phyloP scores from a whole-genome alignment of 1,140 invertebrate species.

The Argopecten irradians region DNA sequence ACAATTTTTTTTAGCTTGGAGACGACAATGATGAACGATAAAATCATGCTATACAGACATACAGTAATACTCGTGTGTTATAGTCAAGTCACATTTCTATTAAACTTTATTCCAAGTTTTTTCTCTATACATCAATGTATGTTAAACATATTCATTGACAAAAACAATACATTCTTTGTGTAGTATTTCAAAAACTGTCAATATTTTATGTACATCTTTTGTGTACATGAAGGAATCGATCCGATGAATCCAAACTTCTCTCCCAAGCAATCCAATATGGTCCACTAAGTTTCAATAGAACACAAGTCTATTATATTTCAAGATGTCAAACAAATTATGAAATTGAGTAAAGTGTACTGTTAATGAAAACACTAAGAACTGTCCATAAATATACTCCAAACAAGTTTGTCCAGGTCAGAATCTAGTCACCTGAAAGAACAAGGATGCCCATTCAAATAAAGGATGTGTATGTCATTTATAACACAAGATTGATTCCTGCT shows the following conservation, averaged over 20 bases:
- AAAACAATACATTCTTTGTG: no score
- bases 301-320: background rate
- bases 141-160: background rate
- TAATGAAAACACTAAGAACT: background rate
- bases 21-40: background rate
- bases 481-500: background rate
- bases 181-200: no score
- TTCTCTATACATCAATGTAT: background rate
- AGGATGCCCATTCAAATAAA: no score
- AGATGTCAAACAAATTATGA: background rate
- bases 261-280: background rate
- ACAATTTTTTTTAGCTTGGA: background rate
- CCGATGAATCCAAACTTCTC: background rate
- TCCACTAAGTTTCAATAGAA: background rate
- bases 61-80: no score
- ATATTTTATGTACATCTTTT: background rate
- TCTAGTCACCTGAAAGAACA: background rate
- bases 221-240: background rate
- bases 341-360: background rate
- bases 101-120: background rate
- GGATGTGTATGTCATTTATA: background rate
- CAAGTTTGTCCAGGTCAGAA: background rate
- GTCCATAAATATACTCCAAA: background rate
- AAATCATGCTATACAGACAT: background rate
- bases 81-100: background rate